Base-by-base conservation (phyloP, 2,113 vertebrate species). In the Mesembrinibis cayennensis region DNA sequence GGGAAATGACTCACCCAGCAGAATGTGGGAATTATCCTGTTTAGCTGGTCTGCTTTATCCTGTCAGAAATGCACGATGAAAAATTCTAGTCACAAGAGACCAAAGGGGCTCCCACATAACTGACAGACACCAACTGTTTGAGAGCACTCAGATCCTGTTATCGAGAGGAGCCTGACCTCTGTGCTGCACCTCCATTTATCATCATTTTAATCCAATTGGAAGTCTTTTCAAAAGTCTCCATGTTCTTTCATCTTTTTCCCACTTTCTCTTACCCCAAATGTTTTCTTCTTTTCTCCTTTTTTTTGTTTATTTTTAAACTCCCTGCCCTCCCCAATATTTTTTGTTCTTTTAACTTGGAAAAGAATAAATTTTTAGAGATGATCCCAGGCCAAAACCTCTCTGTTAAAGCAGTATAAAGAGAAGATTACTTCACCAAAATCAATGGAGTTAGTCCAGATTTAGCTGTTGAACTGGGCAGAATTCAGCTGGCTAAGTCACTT, bases 1-100 rank as follows among this genome's bases (percentile, higher is more conserved):
- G 96, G 97, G 97, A 98, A 98, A 97, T 98, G 97, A 98, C 93
- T 98, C 97, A 98, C 93, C 92, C 90, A 78, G 89, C 96, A 94
- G 95, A 98, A 98, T 91, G 94, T 97, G 97, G 95, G 96, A 97
- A 97, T 95, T 94, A 96, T 98, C 97, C 95, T 96, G 97, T 98
- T 98, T 97, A 94, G 74, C 88, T 61, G 85, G 81, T 96, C 95
- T 94, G 96, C 92, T 98, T 97, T 96, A 97, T 98, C 95, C 96
- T 96, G 95, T 89, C 79, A 96, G 91, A 96, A 97, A 97, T 3
- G 62, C 66, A 71, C 30, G 89, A 97, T 96, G 96, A 95, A 97
- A 97, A 96, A 96, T 85, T 82, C 88, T 49, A 79, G 79, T 83
- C 96, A 62, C 72, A 84, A 52, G 89, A 95, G 92, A 97, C 90